Evolutionary conservation across 2,113 vertebrate genomes (phyloP), one percentile per base, ranked within the genome.

Genomic region (Charina bottae): DNA sequence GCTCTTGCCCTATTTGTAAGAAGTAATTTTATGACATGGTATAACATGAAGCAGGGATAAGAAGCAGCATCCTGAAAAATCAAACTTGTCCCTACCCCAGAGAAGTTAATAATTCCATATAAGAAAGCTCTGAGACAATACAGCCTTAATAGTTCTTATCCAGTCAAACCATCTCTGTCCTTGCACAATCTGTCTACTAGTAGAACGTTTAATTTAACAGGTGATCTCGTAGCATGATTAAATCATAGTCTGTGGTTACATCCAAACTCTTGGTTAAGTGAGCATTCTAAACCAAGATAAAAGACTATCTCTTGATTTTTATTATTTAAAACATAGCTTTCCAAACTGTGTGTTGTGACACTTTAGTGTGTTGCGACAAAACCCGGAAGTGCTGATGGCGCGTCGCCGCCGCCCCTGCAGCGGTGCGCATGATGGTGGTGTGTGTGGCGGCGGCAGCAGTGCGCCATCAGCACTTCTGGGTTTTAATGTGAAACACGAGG

Each of bases 1-100:
- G 90, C 94, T 98, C 98, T 17, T 94, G 91, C 59, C 98, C 97
- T 95, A 95, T 7, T 93, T 0, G 53, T 17, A 96, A 95, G 95
- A 0, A 78, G 55, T 6, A 97, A 98, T 95, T 92, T 28, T 24
- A 93, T 93, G 56, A 68, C 62, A 23, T 13, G 46, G 10, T 84
- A 13, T 49, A 53, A 49, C 10, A 12, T 85, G 46, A 85, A 53
- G 83, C 21, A 37, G 9, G 33, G 6, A 46, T 42, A 83, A 23
- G 33, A 3, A 83, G 21, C 7, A 1, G 2, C 42, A 49, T 53
- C 49, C 46, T 85, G 85, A 86, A 85, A 15, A 85, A n/a, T 2
- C 49, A 85, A 55, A 13, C 62, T 8, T 78, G 33, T 78, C 33
- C n/a, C 85, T 2, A 54, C 49, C 28, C 26, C 28, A 8, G 5